Evolutionary conservation across 2,888 invertebrate genomes (phyloP), one percentile per base, ranked within the genome.

Genomic region (Cecidostiba fungosa): DNA sequence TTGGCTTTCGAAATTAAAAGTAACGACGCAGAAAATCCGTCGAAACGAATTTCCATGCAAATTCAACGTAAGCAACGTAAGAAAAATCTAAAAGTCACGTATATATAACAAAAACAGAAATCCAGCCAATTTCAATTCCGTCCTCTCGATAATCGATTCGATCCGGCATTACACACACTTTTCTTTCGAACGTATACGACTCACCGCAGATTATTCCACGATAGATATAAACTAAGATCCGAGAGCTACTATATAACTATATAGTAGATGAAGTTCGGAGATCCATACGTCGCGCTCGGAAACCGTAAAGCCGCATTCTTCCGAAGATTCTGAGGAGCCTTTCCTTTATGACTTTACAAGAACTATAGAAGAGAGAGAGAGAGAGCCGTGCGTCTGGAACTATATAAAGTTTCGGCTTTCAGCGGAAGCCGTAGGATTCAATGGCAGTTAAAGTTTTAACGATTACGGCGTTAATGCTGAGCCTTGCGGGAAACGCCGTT

Each of bases 391-490:
- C 26, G 66, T 23, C 6, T 72, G 23, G 6, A 69, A 74, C 74
- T 76, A 54, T 77, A 85, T 77, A 85, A 85, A 85, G 85, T 85
- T 81, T 81, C 50, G 81, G 62, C 77, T 62, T 69, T 62, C 73
- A 47, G 29, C 66, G 29, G 23, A 36, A 70, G 72, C 72, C n/a
- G 10, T 10, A 29, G 83, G 59, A 74, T 29, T 84, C 79, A 72
- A 79, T 76, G 84, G 77, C 72, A 62, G 80, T 76, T 77, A 77
- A 85, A 85, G 54, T 82, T 85, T 85, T 85, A 85, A 85, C 77
- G 85, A 85, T 85, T 77, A 85, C 77, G 81, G 81, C 79, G 74
- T 74, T 84, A 84, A 84, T 79, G 74, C 26, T 69, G 74, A 84
- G 74, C 54, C 69, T 23, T 59, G 32, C n/a, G 47, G 79, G 79